A percentile compares a stretch with the other conserved stretches of the same genome.
These are phyloP conservation scores for Drosophila tripunctata DNA, from an alignment of 2,888 invertebrate species.

Conservation along the genomic window DNA sequence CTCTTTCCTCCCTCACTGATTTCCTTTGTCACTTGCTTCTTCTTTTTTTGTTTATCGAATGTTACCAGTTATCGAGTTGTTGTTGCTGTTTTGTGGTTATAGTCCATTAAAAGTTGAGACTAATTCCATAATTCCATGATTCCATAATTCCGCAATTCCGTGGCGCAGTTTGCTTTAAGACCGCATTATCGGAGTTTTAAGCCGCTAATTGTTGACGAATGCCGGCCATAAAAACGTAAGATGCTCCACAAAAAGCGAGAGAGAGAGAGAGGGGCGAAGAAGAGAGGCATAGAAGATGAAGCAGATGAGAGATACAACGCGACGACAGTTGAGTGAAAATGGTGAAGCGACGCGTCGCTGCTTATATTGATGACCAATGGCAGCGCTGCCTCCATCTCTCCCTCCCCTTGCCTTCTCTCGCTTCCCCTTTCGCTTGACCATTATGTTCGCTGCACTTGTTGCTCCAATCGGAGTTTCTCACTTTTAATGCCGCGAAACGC, in stretches of 20 bases:
- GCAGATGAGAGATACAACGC: too few relatives aligned
- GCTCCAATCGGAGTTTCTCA: conserved; percentile 56
- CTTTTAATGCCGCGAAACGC: conserved; percentile 57
- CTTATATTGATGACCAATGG: conserved; percentile 57
- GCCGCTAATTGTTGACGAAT: conserved; percentile 66
- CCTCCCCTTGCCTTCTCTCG: background rate
- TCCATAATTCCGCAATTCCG: conserved; percentile 18
- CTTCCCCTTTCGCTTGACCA: background rate
- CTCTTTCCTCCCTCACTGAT: background rate
- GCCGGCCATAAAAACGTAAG: conserved; percentile 42
- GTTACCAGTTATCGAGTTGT: background rate
- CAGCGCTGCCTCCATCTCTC: background rate
- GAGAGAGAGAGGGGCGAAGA: background rate
- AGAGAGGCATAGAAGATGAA: background rate
- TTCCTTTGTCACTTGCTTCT: background rate
- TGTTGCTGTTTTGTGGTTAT: conserved; percentile 4
- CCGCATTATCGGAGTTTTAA: conserved; percentile 44
- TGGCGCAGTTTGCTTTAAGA: conserved; percentile 36
- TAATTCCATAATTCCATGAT: conserved; percentile 7
- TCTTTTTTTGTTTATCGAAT: background rate
- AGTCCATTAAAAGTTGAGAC: conserved; percentile 22
- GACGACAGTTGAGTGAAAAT: conserved; percentile 62
- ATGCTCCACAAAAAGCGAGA: conserved; percentile 20
- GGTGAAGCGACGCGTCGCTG: conserved; percentile 45
- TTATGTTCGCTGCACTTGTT: conserved; percentile 64